These are phyloP conservation scores for Drosophila sturtevanti DNA, from an alignment of 1,140 invertebrate genomes.

Conservation along the genomic window DNA sequence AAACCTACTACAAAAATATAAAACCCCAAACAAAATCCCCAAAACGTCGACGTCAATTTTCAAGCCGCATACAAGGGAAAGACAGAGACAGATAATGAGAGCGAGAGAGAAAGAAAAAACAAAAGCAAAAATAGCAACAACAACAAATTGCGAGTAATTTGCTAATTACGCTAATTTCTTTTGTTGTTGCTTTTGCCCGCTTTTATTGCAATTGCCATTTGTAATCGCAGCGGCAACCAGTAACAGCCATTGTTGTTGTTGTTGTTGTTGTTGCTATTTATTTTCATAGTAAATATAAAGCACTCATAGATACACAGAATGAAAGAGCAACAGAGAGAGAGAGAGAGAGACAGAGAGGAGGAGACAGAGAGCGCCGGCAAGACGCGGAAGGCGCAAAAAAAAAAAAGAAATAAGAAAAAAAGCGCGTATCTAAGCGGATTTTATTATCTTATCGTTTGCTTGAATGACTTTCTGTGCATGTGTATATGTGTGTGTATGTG, in stretches of 20 bases:
- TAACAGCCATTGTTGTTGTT: conserved; percentile 32
- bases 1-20: conserved; percentile 8
- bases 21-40: conserved; percentile 4
- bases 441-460: conserved; percentile 76
- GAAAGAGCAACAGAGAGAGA: not conserved
- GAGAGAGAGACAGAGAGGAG: conserved; percentile 12
- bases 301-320: conserved; percentile 18
- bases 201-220: conserved; percentile 64
- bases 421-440: conserved; percentile 77
- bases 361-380: conserved; percentile 13
- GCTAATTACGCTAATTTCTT: conserved; percentile 80
- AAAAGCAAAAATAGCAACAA: conserved; percentile 10
- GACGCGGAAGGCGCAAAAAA: conserved; percentile 42
- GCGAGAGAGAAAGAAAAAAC: conserved; percentile 14
- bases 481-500: conserved; percentile 13
- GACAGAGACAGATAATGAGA: conserved; percentile 35
- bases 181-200: conserved; percentile 65
- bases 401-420: conserved; percentile 53
- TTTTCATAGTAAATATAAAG: conserved; percentile 69
- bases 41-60: conserved; percentile 58
- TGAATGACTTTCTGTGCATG: conserved; percentile 55
- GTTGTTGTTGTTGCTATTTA: conserved; percentile 44
- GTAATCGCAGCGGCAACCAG: conserved; percentile 41
- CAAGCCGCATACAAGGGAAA: conserved; percentile 52
- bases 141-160: conserved; percentile 63